Conservation (phyloP, 1,140 invertebrate genomes). For the Bombyx mori region ASM3026992v2 NC_085128.1:1436001-1436500, state of each 20-base stretch:
- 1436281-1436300: conserved; percentile 88
- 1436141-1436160: conserved; percentile 89
- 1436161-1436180: conserved; percentile 84
- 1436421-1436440: too few species aligned
- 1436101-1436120: conserved; percentile 88
- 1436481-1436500: too few species aligned
- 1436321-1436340: conserved; percentile 84
- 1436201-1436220: conserved; percentile 89
- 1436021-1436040: conserved; percentile 60
- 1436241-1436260: conserved; percentile 86
- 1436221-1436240: conserved; percentile 87
- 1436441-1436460: too few species aligned
- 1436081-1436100: conserved; percentile 91
- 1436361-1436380: conserved; percentile 79
- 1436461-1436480: too few species aligned
- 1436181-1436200: conserved; percentile 74
- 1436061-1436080: conserved; percentile 84
- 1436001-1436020: conserved; percentile 54
- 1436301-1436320: conserved; percentile 88
- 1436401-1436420: too few species aligned
- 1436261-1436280: conserved; percentile 92
- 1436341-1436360: conserved; percentile 84
- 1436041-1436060: conserved; percentile 67
- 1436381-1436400: too few species aligned
- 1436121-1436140: conserved; percentile 86